Percentiles rank a stretch among this genome's conserved stretches.
These are phyloP conservation scores for Galago senegalensis DNA, from an alignment of 2,797 vertebrate species.

Conservation along the genomic window DNA sequence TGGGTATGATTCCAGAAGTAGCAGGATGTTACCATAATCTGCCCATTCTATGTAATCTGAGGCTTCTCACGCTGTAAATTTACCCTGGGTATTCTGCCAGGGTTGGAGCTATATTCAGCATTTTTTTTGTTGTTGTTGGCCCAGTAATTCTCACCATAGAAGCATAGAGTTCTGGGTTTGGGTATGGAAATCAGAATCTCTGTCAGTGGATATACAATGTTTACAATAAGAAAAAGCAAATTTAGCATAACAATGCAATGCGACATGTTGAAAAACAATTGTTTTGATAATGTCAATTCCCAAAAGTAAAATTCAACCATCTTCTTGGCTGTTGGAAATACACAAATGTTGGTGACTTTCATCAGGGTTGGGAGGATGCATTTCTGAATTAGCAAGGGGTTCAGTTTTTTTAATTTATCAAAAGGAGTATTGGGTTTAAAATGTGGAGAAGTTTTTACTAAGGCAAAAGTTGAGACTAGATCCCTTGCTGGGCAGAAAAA, in stretches of 20 bases:
- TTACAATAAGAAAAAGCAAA: conserved; percentile 39
- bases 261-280: conserved; percentile 53
- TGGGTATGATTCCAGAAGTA: conserved; percentile 32
- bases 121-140: background rate
- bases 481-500: conserved; percentile 25
- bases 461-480: background rate
- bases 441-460: background rate
- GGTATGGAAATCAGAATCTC: conserved; percentile 53
- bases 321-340: conserved; percentile 2
- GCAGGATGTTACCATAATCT: conserved; percentile 52
- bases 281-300: conserved; percentile 34
- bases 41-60: conserved; percentile 43
- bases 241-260: conserved; percentile 6
- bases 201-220: background rate
- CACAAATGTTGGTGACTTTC: conserved; percentile 34
- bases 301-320: conserved; percentile 22
- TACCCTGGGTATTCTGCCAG: conserved; percentile 28
- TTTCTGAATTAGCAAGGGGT: conserved; percentile 51
- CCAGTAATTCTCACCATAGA: conserved; percentile 21
- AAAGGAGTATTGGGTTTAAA: background rate
- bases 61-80: conserved; percentile 55
- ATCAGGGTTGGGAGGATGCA: background rate
- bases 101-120: conserved; percentile 29
- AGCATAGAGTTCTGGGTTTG: conserved; percentile 6
- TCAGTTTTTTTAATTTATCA: conserved; percentile 47